Evolutionary conservation across 2,797 vertebrate genomes (phyloP).

Genomic region (Phataginus tetradactyla): DNA sequence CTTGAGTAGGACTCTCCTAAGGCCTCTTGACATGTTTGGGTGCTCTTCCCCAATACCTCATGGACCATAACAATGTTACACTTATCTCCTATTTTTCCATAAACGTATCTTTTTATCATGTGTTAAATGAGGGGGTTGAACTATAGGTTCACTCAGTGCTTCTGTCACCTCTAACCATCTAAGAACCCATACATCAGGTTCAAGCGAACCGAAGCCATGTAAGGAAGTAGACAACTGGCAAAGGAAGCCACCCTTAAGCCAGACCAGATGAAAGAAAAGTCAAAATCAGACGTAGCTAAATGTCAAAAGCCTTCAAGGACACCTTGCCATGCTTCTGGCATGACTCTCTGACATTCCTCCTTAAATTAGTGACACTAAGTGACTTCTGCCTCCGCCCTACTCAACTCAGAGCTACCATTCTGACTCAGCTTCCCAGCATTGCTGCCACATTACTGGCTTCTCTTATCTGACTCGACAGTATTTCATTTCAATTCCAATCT

Average conservation of each 20-base stretch:
- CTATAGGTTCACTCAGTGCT: neutral
- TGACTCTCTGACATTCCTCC: neutral
- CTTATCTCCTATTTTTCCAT: neutral
- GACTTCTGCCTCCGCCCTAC: neutral
- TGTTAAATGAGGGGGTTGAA: neutral
- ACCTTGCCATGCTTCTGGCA: neutral
- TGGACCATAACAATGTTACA: neutral
- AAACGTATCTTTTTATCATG: neutral
- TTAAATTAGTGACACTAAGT: neutral
- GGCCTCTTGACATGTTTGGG: neutral
- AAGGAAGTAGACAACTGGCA: neutral
- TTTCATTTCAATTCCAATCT: neutral
- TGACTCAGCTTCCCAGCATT: neutral
- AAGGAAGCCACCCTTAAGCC: neutral
- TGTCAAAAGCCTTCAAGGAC: neutral
- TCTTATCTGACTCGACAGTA: neutral
- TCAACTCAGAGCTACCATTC: neutral
- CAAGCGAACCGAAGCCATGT: neutral
- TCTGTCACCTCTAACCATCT: neutral
- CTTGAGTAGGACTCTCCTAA: neutral
- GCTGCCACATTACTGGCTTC: neutral
- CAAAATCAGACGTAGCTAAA: neutral
- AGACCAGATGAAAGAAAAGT: neutral
- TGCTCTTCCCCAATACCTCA: neutral
- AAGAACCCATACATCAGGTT: neutral